These are phyloP conservation scores for Sebastes alutus DNA, from an alignment of 2,797 vertebrate genomes.

Conservation along the genomic window DNA sequence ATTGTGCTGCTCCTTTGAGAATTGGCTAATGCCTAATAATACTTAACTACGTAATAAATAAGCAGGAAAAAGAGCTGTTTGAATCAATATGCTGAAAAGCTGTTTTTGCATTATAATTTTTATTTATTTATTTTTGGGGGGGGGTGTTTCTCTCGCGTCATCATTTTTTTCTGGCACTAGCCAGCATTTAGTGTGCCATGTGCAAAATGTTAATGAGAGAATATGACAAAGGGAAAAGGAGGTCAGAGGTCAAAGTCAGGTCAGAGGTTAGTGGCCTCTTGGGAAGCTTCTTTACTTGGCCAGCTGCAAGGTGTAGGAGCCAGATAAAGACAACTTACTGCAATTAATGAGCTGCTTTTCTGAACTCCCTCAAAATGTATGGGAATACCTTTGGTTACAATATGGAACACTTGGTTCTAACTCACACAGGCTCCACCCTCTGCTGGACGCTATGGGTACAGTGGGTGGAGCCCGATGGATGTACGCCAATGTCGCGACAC, in stretches of 20 bases:
- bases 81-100: slow-evolving; percentile 1
- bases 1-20: background rate
- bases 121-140: too few species aligned
- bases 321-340: background rate
- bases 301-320: background rate
- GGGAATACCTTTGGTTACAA: too few species aligned
- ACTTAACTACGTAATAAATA: background rate
- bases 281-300: background rate
- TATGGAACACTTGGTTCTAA: too few species aligned
- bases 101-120: background rate
- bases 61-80: background rate
- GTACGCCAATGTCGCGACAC: too few species aligned
- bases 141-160: background rate
- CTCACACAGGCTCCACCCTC: too few species aligned
- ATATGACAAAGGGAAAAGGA: background rate
- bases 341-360: too few species aligned
- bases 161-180: background rate
- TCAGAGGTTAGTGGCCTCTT: background rate
- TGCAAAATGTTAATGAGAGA: background rate
- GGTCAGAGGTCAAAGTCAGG: background rate
- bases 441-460: too few species aligned
- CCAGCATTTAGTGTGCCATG: background rate
- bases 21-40: slow-evolving; percentile 1
- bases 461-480: too few species aligned
- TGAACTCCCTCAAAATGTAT: too few species aligned